Percentiles rank a stretch among this genome's conserved stretches.
These are phyloP conservation scores for Baryphthengus martii DNA, from an alignment of 2,113 vertebrate species.

Conservation along the genomic window DNA sequence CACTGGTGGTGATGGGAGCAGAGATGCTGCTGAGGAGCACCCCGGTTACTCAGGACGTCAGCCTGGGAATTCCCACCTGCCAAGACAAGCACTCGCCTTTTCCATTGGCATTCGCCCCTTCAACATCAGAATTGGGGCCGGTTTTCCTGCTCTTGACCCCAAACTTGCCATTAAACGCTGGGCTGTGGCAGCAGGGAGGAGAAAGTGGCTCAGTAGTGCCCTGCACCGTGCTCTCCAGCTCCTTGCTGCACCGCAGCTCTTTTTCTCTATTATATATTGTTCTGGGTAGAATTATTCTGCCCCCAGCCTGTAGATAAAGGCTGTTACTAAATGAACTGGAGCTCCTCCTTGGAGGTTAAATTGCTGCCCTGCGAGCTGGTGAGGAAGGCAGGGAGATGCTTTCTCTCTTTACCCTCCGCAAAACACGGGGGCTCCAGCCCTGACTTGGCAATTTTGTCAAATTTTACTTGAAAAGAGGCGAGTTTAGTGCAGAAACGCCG, in stretches of 20 bases:
- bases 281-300: background rate
- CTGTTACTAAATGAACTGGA: background rate
- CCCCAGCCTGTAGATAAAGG: background rate
- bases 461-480: background rate
- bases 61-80: background rate
- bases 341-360: background rate
- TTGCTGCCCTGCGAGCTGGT: background rate
- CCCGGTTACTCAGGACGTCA: accelerated
- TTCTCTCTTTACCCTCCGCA: background rate
- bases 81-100: background rate
- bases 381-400: background rate
- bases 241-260: background rate
- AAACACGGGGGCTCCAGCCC: background rate
- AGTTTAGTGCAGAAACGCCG: background rate
- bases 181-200: background rate
- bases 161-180: background rate
- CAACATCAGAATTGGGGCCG: background rate
- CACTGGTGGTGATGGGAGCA: background rate
- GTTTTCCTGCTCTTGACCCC: background rate
- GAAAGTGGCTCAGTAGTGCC: background rate
- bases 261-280: slow-evolving; percentile 45
- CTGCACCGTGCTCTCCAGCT: background rate
- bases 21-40: background rate
- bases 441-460: background rate
- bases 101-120: background rate